A percentile compares a stretch with the other conserved stretches of the same genome.
These are phyloP conservation scores for Drosophila lutescens DNA, from an alignment of 2,888 invertebrate species.

Conservation along the genomic window DNA sequence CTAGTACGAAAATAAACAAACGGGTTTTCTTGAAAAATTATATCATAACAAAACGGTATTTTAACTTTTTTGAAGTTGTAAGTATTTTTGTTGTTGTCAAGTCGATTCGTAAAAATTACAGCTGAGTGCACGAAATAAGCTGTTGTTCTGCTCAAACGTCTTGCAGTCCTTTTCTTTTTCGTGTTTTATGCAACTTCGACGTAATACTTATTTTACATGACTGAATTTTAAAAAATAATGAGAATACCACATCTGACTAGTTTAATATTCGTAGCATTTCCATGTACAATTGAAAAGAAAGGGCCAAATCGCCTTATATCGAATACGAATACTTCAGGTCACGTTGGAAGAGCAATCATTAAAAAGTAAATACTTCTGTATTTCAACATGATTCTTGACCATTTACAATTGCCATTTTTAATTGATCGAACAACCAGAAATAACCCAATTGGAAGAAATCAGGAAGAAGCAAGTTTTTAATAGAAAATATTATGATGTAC, in stretches of 20 bases:
- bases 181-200: background rate
- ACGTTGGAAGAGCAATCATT: background rate
- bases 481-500: background rate
- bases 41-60: background rate
- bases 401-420: slow-evolving; percentile 6
- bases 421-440: slow-evolving; percentile 2
- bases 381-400: background rate
- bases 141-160: background rate
- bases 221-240: background rate
- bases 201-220: background rate
- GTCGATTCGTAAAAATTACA: background rate
- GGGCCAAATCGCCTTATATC: background rate
- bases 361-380: background rate
- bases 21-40: background rate
- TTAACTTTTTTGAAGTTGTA: background rate
- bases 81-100: background rate
- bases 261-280: background rate
- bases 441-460: slow-evolving; percentile 4
- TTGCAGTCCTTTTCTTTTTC: slow-evolving; percentile 4
- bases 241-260: background rate
- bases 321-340: background rate
- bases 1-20: background rate
- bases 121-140: background rate
- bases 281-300: background rate
- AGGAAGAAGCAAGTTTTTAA: background rate